Percentiles rank a stretch among this genome's conserved stretches.
Conservation (phyloP, 2,113 vertebrate genomes). For the Thamnaconus septentrionalis region DNA sequence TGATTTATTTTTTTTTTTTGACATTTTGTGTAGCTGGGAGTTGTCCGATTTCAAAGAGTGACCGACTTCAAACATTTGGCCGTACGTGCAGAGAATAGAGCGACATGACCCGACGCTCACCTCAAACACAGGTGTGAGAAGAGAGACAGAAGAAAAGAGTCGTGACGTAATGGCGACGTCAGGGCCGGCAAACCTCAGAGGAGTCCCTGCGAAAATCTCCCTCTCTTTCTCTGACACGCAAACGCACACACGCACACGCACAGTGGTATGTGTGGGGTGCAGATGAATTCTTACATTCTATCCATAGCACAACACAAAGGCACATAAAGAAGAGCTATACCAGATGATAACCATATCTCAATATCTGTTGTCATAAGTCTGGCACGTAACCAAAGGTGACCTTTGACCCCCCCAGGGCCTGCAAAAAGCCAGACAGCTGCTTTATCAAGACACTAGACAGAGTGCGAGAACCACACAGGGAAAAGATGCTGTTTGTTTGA, state of each 20-base stretch:
- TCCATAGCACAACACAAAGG: constrained; percentile 2
- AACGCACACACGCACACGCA: constrained; percentile 2
- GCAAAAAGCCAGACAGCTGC: constrained; percentile 35
- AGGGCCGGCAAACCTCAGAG: background rate
- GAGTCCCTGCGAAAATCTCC: constrained; percentile 1
- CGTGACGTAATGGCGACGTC: constrained; percentile 6
- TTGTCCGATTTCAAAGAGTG: constrained; percentile 35
- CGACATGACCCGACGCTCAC: constrained; percentile 43
- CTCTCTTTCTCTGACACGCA: constrained; percentile 7
- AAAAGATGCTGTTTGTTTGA: constrained; percentile 4
- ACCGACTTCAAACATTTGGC: constrained; percentile 50
- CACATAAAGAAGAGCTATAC: constrained; percentile 12
- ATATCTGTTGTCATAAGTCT: constrained; percentile 63
- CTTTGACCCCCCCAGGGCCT: constrained; percentile 27
- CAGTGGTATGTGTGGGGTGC: background rate
- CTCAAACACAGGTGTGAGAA: constrained; percentile 63
- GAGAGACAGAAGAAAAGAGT: background rate
- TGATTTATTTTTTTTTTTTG: constrained; percentile 35
- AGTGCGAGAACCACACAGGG: constrained; percentile 30
- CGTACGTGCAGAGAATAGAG: constrained; percentile 13
- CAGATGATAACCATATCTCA: constrained; percentile 55
- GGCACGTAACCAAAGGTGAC: constrained; percentile 61
- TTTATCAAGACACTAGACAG: constrained; percentile 46
- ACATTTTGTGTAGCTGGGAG: background rate
- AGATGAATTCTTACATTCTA: constrained; percentile 24